Evolutionary conservation across 2,797 vertebrate genomes (phyloP).

Genomic region (Gobio occitaniae): DNA sequence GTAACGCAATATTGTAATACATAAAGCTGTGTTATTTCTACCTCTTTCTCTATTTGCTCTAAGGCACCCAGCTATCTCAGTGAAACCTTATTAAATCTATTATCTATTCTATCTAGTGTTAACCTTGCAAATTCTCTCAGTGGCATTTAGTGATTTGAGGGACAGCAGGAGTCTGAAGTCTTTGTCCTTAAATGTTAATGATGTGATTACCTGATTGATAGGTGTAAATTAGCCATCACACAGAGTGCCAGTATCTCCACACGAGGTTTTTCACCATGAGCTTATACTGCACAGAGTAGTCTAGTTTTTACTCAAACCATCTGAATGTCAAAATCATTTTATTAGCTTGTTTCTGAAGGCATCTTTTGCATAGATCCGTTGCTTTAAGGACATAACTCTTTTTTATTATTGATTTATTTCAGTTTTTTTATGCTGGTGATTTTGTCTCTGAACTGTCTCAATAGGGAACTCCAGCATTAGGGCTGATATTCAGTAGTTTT

Average conservation of each 20-base stretch:
- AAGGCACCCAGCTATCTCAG: neutral
- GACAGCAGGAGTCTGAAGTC: neutral
- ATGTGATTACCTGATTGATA: slow-evolving; percentile 22
- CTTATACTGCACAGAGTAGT: neutral
- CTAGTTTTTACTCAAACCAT: neutral
- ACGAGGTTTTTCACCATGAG: neutral
- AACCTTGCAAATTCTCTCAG: slow-evolving; percentile 6
- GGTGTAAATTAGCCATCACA: slow-evolving; percentile 7
- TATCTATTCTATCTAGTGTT: neutral
- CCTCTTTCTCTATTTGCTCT: neutral
- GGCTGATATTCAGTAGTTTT: neutral
- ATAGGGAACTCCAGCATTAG: neutral
- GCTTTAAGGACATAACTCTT: neutral
- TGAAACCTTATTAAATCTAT: slow-evolving; percentile 18
- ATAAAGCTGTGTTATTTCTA: neutral
- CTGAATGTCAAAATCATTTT: neutral
- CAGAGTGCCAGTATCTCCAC: neutral
- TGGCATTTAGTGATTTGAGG: slow-evolving; percentile 9
- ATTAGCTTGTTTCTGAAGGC: neutral
- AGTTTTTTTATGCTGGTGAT: neutral
- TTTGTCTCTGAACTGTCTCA: neutral
- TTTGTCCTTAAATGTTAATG: slow-evolving; percentile 10
- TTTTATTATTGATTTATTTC: neutral
- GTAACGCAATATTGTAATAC: too few relatives aligned
- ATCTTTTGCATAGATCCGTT: neutral